Base-by-base conservation (phyloP, 2,888 invertebrate species). In the Eupithecia abbreviata region DNA sequence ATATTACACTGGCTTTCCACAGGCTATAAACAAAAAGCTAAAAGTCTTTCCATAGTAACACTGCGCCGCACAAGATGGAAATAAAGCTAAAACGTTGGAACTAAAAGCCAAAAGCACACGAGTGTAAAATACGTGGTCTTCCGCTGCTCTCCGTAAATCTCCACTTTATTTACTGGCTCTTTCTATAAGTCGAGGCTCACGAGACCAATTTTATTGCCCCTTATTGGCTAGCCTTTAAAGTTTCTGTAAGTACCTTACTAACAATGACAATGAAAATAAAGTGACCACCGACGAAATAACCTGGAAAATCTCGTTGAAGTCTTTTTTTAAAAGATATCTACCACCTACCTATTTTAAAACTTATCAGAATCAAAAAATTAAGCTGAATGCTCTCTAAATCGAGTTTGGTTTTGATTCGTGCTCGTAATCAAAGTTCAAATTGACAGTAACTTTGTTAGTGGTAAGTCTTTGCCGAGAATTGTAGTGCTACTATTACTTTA, bases 161-260 rank as follows among this genome's bases (percentile, higher is more conserved):
- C 85, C 83, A 84, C 85, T 90, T 89, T 87, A 88, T 87, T 84
- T 87, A 80, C 78, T 68, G 73, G 84, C 84, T 85, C 86, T 84
- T 84, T 84, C 85, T 86, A 82, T 85, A 84, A 86, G 85, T 84
- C 85, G 85, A 84, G 82, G 85, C 89, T 85, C 81, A 83, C 80
- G 86, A 84, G 86, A 86, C 85, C 85, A 83, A 85, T 89, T 92
- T 92, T 91, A 92, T 90, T 89, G 87, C 87, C 85, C 88, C 85
- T 88, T 89, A 89, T 89, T 89, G 89, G 86, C 86, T 85, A 83
- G 84, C 87, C 84, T 89, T 88, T 89, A 88, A 89, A 90, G 88
- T 80, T 82, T 79, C 81, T 82, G 81, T 80, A 18, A 69, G 68
- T 68, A 75, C 67, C 71, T 45, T 62, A 58, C 55, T 58, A 58